Evolutionary conservation across 2,113 vertebrate genomes (phyloP).

Genomic region (Melanerpes formicivorus): DNA sequence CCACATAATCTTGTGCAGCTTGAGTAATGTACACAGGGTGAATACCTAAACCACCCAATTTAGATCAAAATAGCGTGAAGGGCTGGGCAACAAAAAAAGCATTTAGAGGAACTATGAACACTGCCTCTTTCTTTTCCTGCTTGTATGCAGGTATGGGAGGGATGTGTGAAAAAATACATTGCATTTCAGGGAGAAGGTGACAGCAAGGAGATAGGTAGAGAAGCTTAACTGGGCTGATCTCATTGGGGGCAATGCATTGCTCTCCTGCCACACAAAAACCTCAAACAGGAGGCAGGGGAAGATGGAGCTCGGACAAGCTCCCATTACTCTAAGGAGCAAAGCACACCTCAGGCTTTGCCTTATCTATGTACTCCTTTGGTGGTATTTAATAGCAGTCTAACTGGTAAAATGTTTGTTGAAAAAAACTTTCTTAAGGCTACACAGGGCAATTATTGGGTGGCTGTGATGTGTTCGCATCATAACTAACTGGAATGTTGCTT

Average conservation of each 20-base stretch:
- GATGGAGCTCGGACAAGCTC: neutral
- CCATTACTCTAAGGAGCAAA: neutral
- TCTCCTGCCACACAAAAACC: fast-evolving
- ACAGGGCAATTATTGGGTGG: neutral
- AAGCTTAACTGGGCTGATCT: neutral
- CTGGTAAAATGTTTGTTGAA: neutral
- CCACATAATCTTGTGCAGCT: constrained; percentile 20
- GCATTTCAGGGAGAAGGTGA: neutral
- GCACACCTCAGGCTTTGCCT: neutral
- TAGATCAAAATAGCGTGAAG: constrained; percentile 5
- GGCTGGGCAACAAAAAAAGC: neutral
- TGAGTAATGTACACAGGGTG: constrained; percentile 9
- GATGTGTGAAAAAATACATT: neutral
- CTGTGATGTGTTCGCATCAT: neutral
- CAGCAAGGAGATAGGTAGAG: neutral
- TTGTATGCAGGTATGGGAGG: neutral
- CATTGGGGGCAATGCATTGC: fast-evolving
- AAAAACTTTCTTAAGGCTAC: neutral
- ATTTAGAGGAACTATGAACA: neutral
- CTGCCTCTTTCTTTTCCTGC: neutral
- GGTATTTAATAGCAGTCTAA: neutral
- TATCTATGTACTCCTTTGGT: neutral
- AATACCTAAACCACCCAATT: constrained; percentile 9
- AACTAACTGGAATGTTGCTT: neutral
- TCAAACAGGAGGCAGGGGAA: neutral